Percentiles rank a stretch among this genome's conserved stretches.
These are phyloP conservation scores for Perccottus glenii DNA, from an alignment of 2,113 vertebrate genomes.

Conservation along the genomic window DNA sequence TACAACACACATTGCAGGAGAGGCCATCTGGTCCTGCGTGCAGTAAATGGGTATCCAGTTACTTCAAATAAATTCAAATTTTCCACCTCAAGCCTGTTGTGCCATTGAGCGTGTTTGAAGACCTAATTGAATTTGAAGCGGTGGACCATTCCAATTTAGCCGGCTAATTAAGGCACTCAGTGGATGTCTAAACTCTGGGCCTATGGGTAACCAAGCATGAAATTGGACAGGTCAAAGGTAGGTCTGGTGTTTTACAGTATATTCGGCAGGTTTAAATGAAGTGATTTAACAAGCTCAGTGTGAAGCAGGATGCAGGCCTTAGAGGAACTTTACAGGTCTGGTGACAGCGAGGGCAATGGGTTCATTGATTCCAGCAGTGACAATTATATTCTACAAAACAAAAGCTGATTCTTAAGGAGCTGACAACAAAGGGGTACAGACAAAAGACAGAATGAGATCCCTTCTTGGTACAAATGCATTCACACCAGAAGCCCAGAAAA, in stretches of 20 bases:
- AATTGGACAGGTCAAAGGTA: constrained; percentile 45
- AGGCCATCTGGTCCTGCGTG: constrained; percentile 48
- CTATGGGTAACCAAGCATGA: constrained; percentile 44
- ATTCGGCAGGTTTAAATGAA: constrained; percentile 27
- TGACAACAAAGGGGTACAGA: constrained; percentile 27
- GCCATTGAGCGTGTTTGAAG: constrained; percentile 67
- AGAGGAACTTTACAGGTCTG: neutral
- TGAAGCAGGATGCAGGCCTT: neutral
- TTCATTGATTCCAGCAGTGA: constrained; percentile 20
- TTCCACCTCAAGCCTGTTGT: constrained; percentile 67
- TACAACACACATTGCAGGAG: constrained; percentile 52
- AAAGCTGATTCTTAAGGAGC: constrained; percentile 22
- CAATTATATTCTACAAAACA: constrained; percentile 40
- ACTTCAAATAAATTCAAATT: constrained; percentile 78
- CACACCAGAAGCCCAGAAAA: constrained; percentile 63
- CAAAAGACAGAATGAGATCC: constrained; percentile 47
- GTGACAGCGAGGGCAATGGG: neutral
- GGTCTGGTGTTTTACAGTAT: constrained; percentile 30
- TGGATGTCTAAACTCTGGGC: constrained; percentile 39
- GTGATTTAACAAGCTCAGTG: neutral
- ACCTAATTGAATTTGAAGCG: constrained; percentile 71
- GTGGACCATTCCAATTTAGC: constrained; percentile 57
- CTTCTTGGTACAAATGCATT: constrained; percentile 46
- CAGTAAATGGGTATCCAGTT: constrained; percentile 68
- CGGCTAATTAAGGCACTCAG: constrained; percentile 60